Base-by-base conservation (phyloP, 2,113 vertebrate genomes). In the Sialia sialis region DNA sequence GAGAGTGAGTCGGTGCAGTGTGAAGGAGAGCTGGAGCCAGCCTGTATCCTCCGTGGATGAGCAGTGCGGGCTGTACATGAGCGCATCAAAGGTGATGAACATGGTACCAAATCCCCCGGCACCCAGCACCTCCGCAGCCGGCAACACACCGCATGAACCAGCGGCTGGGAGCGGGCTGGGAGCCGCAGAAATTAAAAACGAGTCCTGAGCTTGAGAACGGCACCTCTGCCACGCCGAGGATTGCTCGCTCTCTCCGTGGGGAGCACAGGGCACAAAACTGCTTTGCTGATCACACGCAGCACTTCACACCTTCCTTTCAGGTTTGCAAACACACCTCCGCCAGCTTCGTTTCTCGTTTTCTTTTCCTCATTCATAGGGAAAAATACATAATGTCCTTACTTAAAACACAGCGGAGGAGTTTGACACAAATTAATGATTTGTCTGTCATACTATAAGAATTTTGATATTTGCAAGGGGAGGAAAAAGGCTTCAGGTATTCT, bases 291-390 rank as follows among this genome's bases (percentile, higher is more conserved):
- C 59, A 13, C 66, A 52, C 16, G 3, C 30, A 63, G 79, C 46
- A 3, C 70, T 74, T 87, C 74, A 34, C 89, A 64, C 54, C 38
- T 75, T 29, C 80, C 89, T 72, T 60, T 46, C 81, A 54, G 86
- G 86, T 94, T 84, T 89, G 84, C 91, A 96, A 92, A 94, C 94
- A 94, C 27, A 89, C 80, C 89, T 68, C 81, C 0, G 3, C 60
- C 48, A 72, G 52, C 49, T 58, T 66, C 32, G 5, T n/a, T 51
- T 76, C 77, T 83, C 72, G 7, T 81, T 89, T 93, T 44, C 84
- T 85, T 68, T 7, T 54, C 70, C 75, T 89, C 18, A 20, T 82
- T 88, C 79, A 51, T 3, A 26, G n/a, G 83, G 70, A 52, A 75
- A 91, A 94, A 67, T n/a, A 59, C 54, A 12, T 46, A 38, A 70